Evolutionary conservation across 2,888 invertebrate species (phyloP).

Genomic region (Dicyrtomina minuta): DNA sequence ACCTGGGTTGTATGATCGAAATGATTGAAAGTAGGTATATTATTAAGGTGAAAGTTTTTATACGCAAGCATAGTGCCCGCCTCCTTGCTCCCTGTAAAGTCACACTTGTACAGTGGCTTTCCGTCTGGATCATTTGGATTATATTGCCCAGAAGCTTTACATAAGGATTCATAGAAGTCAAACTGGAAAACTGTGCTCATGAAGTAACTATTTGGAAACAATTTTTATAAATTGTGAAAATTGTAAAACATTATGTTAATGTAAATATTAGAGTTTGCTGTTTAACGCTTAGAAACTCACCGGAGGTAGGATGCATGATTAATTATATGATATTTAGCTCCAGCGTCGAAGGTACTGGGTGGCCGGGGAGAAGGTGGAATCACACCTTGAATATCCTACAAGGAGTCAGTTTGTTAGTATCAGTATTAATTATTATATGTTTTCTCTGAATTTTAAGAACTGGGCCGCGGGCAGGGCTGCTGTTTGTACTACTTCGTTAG

Average conservation of each 20-base stretch:
- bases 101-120: slow-evolving; percentile 57
- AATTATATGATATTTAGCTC: slow-evolving; percentile 56
- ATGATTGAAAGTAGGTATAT: not conserved
- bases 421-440: too few species aligned
- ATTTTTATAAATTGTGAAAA: too few species aligned
- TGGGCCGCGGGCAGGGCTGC: too few species aligned
- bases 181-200: slow-evolving; percentile 59
- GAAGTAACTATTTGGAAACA: slow-evolving; percentile 57
- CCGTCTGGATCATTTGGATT: slow-evolving; percentile 42
- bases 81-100: slow-evolving; percentile 57
- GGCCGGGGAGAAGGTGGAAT: slow-evolving; percentile 32
- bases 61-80: slow-evolving; percentile 57
- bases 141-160: slow-evolving; percentile 56
- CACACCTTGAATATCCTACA: slow-evolving; percentile 44
- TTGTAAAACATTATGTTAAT: too few species aligned
- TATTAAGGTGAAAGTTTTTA: slow-evolving; percentile 6
- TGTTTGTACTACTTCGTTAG: too few species aligned
- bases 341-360: slow-evolving; percentile 56
- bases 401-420: too few species aligned
- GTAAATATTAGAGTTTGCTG: not conserved
- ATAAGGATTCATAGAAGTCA: slow-evolving; percentile 59
- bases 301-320: slow-evolving; percentile 52
- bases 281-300: not conserved
- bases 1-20: too few species aligned
- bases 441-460: too few species aligned